A percentile compares a stretch with the other conserved stretches of the same genome.
phyloP scores from a whole-genome alignment of 2,888 invertebrate genomes.

The Agrochola lychnidis region DNA sequence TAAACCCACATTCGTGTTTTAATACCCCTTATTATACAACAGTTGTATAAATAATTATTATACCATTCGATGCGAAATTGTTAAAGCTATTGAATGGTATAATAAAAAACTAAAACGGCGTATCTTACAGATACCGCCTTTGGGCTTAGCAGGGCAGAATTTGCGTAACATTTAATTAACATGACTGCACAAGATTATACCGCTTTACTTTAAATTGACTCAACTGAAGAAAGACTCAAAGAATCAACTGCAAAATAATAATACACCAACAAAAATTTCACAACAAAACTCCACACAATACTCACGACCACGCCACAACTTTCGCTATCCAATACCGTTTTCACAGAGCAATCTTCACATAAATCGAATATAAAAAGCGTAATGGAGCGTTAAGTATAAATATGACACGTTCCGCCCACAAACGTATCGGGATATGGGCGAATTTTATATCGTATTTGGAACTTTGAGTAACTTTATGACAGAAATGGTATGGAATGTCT shows the following conservation, averaged over 20 bases:
- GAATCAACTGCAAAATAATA: conserved; percentile 27
- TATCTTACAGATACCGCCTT: too few relatives aligned
- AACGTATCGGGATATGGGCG: conserved; percentile 48
- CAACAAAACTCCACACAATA: conserved; percentile 33
- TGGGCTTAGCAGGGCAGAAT: too few relatives aligned
- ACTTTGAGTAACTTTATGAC: conserved; percentile 56
- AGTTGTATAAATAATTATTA: too few relatives aligned
- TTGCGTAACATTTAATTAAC: too few relatives aligned
- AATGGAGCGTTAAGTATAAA: conserved; percentile 67
- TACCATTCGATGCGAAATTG: too few relatives aligned
- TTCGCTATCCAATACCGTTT: conserved; percentile 60
- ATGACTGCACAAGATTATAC: too few relatives aligned
- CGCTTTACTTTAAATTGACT: too few relatives aligned
- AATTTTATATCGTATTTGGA: conserved; percentile 60
- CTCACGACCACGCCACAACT: conserved; percentile 43
- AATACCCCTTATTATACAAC: too few relatives aligned
- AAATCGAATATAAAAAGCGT: conserved; percentile 68
- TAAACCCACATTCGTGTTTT: too few relatives aligned
- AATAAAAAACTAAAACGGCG: too few relatives aligned
- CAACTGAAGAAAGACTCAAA: too few relatives aligned
- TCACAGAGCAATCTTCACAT: conserved; percentile 65
- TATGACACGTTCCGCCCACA: conserved; percentile 56
- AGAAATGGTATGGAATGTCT: conserved; percentile 29
- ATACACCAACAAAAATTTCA: conserved; percentile 4
- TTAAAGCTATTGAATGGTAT: too few relatives aligned